A percentile compares a stretch with the other conserved stretches of the same genome.
These are phyloP conservation scores for Thelaira solivaga DNA, from an alignment of 2,888 invertebrate species.

Conservation along the genomic window DNA sequence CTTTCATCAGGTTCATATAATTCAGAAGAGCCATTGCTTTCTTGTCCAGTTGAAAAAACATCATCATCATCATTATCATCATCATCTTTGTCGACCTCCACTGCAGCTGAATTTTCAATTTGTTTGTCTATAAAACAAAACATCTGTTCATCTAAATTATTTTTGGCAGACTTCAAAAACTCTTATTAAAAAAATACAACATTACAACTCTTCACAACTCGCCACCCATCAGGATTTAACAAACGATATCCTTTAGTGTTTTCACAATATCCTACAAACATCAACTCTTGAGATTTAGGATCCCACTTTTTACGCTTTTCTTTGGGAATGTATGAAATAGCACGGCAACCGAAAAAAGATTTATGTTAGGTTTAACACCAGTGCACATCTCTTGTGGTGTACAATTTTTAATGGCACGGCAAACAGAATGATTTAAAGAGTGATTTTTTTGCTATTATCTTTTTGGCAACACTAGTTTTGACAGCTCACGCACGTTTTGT, in stretches of 20 bases:
- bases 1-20: too few species aligned
- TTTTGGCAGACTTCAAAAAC: not conserved
- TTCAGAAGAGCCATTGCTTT: too few species aligned
- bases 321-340: not conserved
- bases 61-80: too few species aligned
- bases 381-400: not conserved
- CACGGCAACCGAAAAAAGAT: not conserved
- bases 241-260: constrained; percentile 10
- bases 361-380: not conserved
- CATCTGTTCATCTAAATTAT: too few species aligned
- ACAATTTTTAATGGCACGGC: not conserved
- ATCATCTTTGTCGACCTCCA: too few species aligned
- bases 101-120: too few species aligned
- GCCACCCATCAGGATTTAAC: not conserved
- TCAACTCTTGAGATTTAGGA: not conserved
- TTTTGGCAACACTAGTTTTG: too few species aligned
- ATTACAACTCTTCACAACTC: not conserved
- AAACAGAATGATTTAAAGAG: constrained; percentile 21
- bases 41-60: too few species aligned
- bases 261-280: constrained; percentile 4
- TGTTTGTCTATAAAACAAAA: too few species aligned
- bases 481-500: too few species aligned
- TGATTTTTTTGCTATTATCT: too few species aligned
- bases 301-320: not conserved
- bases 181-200: not conserved